A percentile compares a stretch with the other conserved stretches of the same genome.
Conservation (phyloP, 2,888 invertebrate species). For the Pheosia tremula region DNA sequence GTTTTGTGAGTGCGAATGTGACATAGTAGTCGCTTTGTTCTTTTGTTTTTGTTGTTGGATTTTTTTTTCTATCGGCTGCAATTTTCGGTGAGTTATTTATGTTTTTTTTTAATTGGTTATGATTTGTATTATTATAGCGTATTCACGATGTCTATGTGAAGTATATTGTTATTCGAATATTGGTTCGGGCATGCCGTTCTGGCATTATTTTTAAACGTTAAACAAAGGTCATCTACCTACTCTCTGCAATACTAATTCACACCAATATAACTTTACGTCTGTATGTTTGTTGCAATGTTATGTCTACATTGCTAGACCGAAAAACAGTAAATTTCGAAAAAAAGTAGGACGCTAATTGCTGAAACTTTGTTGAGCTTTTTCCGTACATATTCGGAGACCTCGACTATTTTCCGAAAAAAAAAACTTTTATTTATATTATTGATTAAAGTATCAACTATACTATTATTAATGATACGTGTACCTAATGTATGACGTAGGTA, state of each 20-base stretch:
- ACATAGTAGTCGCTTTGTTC: conserved; percentile 21
- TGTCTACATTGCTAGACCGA: too few species aligned
- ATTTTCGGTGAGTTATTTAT: conserved; percentile 57
- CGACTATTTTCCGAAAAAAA: too few species aligned
- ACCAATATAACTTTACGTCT: neutral
- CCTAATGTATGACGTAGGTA: too few species aligned
- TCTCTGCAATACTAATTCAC: neutral
- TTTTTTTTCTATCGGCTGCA: conserved; percentile 30
- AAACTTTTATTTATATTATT: too few species aligned
- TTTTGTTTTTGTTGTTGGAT: conserved; percentile 35
- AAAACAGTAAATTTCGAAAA: neutral
- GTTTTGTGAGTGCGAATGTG: conserved; percentile 37
- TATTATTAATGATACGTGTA: too few species aligned
- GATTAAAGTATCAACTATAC: too few species aligned
- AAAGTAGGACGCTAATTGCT: too few species aligned
- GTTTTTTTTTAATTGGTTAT: conserved; percentile 43
- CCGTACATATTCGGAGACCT: too few species aligned
- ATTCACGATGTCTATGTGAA: conserved; percentile 27
- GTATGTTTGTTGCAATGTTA: neutral
- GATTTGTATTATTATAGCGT: conserved; percentile 29
- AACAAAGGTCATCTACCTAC: neutral
- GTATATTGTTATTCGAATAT: neutral
- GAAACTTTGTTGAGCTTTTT: too few species aligned
- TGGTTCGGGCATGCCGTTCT: neutral
- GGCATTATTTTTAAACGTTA: too few species aligned